phyloP scores from a whole-genome alignment of 1,140 invertebrate genomes.

The Cydia amplana region DNA sequence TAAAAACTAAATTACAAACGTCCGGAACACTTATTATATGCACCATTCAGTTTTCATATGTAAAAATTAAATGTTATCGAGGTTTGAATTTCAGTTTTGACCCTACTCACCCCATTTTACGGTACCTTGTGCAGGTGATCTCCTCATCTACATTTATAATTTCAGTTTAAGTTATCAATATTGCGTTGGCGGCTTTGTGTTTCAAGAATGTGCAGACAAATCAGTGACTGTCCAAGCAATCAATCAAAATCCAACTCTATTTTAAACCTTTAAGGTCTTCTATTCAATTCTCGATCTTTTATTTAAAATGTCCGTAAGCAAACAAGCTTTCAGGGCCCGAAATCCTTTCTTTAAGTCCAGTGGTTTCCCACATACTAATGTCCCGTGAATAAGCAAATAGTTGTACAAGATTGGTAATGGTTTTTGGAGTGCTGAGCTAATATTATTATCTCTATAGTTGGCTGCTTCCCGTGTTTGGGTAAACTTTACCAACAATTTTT shows the following conservation, averaged over 20 bases:
- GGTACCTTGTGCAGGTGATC: too few relatives aligned
- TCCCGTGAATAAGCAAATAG: conserved; percentile 34
- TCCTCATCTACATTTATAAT: neutral
- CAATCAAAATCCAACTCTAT: neutral
- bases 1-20: too few relatives aligned
- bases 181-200: neutral
- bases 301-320: neutral
- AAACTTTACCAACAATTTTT: conserved; percentile 26
- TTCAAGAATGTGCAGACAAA: neutral
- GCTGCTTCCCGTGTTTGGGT: conserved; percentile 29
- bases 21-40: too few relatives aligned
- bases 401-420: conserved; percentile 37
- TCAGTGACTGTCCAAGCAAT: neutral
- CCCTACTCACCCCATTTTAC: too few relatives aligned
- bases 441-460: conserved; percentile 36
- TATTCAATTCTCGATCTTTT: neutral
- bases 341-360: conserved; percentile 22
- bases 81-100: too few relatives aligned
- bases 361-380: conserved; percentile 28
- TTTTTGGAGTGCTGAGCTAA: conserved; percentile 40
- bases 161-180: neutral
- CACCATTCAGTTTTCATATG: too few relatives aligned
- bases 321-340: neutral
- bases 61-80: too few relatives aligned
- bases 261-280: neutral